These are phyloP conservation scores for Pimpla rufipes DNA, from an alignment of 2,888 invertebrate species.

Conservation along the genomic window DNA sequence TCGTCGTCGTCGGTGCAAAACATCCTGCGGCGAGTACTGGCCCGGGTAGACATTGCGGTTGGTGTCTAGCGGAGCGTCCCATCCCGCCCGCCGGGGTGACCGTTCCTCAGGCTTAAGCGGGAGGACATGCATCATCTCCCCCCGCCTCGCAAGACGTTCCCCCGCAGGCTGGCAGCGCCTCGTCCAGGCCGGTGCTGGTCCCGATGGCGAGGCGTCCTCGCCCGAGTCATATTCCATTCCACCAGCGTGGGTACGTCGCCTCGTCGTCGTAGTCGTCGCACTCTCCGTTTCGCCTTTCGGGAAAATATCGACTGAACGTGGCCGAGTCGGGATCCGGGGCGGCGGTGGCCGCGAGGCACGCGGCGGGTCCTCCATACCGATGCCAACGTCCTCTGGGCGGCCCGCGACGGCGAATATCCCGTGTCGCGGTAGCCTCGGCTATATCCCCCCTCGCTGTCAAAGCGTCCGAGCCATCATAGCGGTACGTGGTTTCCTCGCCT, in stretches of 20 bases:
- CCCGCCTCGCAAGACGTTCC: constrained; percentile 46
- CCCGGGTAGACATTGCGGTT: constrained; percentile 26
- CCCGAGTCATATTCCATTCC: constrained; percentile 77
- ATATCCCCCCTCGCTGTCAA: constrained; percentile 64
- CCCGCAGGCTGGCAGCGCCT: constrained; percentile 23
- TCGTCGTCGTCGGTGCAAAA: constrained; percentile 9
- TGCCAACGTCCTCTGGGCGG: constrained; percentile 37
- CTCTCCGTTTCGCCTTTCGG: constrained; percentile 76
- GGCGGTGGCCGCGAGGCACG: neutral
- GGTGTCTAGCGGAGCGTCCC: constrained; percentile 22
- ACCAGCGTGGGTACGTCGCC: constrained; percentile 67
- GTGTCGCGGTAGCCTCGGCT: neutral
- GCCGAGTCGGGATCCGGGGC: constrained; percentile 67
- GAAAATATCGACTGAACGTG: constrained; percentile 79
- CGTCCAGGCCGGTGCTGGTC: constrained; percentile 37
- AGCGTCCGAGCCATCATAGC: constrained; percentile 66
- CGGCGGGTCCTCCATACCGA: constrained; percentile 21
- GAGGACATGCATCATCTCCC: constrained; percentile 58
- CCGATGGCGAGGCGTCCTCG: constrained; percentile 54
- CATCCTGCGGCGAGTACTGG: constrained; percentile 9
- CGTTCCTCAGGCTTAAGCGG: constrained; percentile 71
- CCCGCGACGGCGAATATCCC: no score
- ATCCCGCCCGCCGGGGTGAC: constrained; percentile 46
- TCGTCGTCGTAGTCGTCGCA: constrained; percentile 50
- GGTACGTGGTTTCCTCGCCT: constrained; percentile 67